Conservation (phyloP, 64 coral and sea anemone genomes). For the Dendronephthya gigantea region DNA sequence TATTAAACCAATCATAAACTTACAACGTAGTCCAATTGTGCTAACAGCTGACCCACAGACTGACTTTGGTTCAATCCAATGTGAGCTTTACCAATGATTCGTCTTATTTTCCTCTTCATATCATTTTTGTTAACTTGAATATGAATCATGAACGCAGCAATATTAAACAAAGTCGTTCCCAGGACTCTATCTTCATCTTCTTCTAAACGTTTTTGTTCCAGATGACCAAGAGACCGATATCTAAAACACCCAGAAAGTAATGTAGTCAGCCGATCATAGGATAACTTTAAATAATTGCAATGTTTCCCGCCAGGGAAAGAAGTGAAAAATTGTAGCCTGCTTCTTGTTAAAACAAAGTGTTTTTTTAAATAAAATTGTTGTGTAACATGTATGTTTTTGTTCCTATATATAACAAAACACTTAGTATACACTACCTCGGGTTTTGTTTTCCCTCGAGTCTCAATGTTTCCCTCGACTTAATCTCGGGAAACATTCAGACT, state of each 20-base stretch:
- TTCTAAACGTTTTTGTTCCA: slow-evolving; percentile 85
- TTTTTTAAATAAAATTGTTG: too few relatives aligned
- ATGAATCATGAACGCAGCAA: slow-evolving; percentile 79
- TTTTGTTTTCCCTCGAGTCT: too few relatives aligned
- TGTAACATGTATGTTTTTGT: too few relatives aligned
- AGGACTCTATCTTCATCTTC: slow-evolving; percentile 79
- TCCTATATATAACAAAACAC: too few relatives aligned
- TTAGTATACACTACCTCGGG: too few relatives aligned
- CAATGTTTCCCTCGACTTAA: too few relatives aligned
- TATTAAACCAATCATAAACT: not conserved
- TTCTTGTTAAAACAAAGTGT: too few relatives aligned
- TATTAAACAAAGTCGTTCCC: slow-evolving; percentile 72
- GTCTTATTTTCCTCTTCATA: slow-evolving; percentile 64
- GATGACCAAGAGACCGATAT: slow-evolving; percentile 56
- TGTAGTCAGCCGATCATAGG: not conserved
- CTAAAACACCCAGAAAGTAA: slow-evolving; percentile 13
- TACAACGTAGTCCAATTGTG: slow-evolving; percentile 63
- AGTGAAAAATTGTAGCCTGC: too few relatives aligned
- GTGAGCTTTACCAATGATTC: slow-evolving; percentile 79
- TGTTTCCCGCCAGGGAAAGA: too few relatives aligned
- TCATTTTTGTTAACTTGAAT: slow-evolving; percentile 52
- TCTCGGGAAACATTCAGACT: too few relatives aligned
- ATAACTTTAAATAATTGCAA: too few relatives aligned
- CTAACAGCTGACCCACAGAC: slow-evolving; percentile 62
- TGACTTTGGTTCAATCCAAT: slow-evolving; percentile 79